Base-by-base conservation (phyloP, 2,113 vertebrate species). In the Alces alces region DNA sequence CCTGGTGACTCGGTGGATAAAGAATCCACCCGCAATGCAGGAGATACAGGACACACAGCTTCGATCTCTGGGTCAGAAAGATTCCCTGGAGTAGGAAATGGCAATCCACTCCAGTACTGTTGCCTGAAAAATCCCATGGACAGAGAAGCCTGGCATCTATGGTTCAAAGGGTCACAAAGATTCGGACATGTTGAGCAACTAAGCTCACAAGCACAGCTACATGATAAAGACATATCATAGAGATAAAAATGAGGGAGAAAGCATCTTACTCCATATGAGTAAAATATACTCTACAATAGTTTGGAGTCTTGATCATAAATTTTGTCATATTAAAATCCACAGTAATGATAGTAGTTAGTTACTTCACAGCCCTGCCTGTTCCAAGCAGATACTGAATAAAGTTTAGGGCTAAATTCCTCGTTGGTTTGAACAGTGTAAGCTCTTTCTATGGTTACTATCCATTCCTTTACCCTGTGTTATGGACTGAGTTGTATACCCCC, bases 251-350 rank as follows among this genome's bases (percentile, higher is more conserved):
- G 25, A 45, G 9, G 8, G 6, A 87, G 54, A 90, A 96, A 57
- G 2, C 13, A 95, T 97, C 93, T 76, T 52, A 84, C 16, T 93
- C 25, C 19, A 13, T 52, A 36, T 55, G n/a, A 76, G 15, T 61
- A 60, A 93, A 89, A 84, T 61, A 93, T 25, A 83, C 36, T 89
- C 54, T 43, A 52, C 47, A 87, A 45, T 76, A 89, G 33, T 89
- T 94, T 93, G 33, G 92, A 93, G 8, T 28, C n/a, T 55, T 61
- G 16, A 79, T 91, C 19, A 94, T 91, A 84, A 79, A 84, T 76
- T 91, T 88, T 85, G 30, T 83, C 50, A 50, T 45, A 52, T 92
- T 96, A 86, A 93, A 97, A 92, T 89, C 52, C 5, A 91, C 17
- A 54, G 8, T 79, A 39, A 96, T 21, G 60, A 30, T 12, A 89